Conservation (phyloP, 2,113 vertebrate species). For the Notarius lentiginosus region DNA sequence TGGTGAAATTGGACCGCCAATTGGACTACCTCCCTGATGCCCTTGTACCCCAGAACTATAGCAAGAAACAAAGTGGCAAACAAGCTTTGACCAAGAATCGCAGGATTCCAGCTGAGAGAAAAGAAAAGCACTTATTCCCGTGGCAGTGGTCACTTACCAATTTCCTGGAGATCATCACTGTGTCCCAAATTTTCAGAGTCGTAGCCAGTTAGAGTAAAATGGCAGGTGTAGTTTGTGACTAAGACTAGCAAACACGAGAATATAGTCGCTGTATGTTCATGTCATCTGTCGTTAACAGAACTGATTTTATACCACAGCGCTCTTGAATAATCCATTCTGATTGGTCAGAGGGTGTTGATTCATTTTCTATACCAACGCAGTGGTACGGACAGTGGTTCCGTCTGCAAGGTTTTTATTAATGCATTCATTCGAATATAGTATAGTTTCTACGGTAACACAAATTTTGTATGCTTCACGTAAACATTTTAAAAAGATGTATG, state of each 20-base stretch:
- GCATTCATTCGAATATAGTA: neutral
- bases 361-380: neutral
- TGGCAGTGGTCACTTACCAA: neutral
- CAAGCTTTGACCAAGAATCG: neutral
- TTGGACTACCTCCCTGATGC: slow-evolving; percentile 59
- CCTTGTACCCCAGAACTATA: neutral
- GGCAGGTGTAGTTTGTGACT: neutral
- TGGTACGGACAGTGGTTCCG: neutral
- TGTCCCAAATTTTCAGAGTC: neutral
- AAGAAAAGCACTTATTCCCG: neutral
- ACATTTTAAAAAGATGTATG: neutral
- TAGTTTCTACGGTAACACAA: neutral
- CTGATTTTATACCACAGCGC: neutral
- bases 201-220: neutral
- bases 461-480: neutral
- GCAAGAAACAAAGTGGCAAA: neutral
- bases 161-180: slow-evolving; percentile 5
- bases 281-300: neutral
- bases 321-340: neutral
- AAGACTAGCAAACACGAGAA: neutral
- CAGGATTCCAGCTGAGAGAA: neutral
- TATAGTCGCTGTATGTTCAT: neutral
- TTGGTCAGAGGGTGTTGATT: neutral
- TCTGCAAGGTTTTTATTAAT: neutral
- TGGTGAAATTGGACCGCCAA: slow-evolving; percentile 41